Conservation (phyloP, 2,797 vertebrate species). For the Sebastolobus altivelis region DNA sequence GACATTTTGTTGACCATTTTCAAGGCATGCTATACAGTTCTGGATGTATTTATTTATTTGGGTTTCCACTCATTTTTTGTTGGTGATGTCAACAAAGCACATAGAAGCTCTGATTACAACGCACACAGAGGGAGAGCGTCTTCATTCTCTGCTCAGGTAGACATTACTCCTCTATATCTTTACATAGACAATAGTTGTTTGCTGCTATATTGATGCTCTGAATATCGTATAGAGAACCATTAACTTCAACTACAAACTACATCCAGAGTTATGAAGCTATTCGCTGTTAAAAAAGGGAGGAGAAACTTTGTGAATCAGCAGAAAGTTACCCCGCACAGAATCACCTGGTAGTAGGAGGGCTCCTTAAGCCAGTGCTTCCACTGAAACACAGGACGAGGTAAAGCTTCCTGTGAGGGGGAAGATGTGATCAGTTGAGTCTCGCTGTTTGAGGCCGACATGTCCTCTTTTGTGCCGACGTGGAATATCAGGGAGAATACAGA, state of each 20-base stretch:
- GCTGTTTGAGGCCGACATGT: not conserved
- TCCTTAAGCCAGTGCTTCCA: conserved; percentile 82
- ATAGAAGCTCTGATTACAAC: no score
- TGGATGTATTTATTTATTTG: not conserved
- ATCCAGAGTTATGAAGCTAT: not conserved
- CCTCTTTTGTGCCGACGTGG: conserved; percentile 90
- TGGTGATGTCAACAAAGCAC: no score
- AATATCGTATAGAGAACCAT: not conserved
- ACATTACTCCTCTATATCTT: no score
- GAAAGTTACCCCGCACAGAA: not conserved
- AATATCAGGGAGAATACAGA: conserved; percentile 87
- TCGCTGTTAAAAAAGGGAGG: not conserved
- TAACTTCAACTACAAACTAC: not conserved
- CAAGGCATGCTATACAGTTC: not conserved
- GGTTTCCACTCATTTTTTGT: not conserved
- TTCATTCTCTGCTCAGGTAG: no score
- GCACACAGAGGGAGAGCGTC: no score
- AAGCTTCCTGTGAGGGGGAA: conserved; percentile 41
- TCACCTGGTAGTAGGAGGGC: conserved; percentile 91
- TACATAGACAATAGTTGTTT: no score
- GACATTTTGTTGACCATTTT: not conserved
- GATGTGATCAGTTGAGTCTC: conserved; percentile 57
- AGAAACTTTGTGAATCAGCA: not conserved
- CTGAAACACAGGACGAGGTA: conserved; percentile 58
- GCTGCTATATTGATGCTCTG: no score